Conservation (phyloP, 2,888 invertebrate species). For the Ecliptopera silaceata region DNA sequence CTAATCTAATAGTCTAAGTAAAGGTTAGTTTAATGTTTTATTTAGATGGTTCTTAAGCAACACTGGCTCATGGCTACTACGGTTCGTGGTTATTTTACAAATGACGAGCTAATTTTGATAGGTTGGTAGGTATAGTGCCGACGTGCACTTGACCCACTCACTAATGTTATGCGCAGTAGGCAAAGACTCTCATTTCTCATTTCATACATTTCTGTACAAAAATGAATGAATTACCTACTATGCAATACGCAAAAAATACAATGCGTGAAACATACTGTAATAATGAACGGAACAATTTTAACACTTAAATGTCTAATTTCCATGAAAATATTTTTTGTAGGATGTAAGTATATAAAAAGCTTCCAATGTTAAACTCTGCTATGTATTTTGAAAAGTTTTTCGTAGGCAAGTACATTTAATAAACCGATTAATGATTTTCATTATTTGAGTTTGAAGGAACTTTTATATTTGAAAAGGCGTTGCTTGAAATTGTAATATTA, state of each 20-base stretch:
- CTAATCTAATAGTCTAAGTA: not conserved
- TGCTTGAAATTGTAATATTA: not conserved
- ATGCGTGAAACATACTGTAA: too few species aligned
- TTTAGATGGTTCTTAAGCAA: conserved; percentile 39
- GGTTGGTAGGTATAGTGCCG: conserved; percentile 27
- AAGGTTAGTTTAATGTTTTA: conserved; percentile 32
- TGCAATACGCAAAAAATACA: not conserved
- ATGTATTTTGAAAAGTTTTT: too few species aligned
- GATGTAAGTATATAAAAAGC: too few species aligned
- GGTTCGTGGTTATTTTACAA: conserved; percentile 41
- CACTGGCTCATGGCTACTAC: conserved; percentile 37
- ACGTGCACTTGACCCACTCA: conserved; percentile 41
- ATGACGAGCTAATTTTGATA: conserved; percentile 40
- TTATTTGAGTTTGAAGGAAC: too few species aligned
- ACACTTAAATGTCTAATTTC: too few species aligned
- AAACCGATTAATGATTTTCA: too few species aligned
- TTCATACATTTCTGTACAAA: not conserved
- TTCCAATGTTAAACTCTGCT: too few species aligned
- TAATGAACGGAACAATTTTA: too few species aligned
- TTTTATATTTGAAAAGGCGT: too few species aligned
- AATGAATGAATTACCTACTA: not conserved
- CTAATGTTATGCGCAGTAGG: conserved; percentile 32
- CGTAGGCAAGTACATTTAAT: too few species aligned
- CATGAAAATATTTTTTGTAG: too few species aligned
- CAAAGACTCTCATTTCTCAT: conserved; percentile 18